phyloP scores from a whole-genome alignment of 37 sponge, comb jelly and placozoan species.

The Trichoplax adhaerens region DNA sequence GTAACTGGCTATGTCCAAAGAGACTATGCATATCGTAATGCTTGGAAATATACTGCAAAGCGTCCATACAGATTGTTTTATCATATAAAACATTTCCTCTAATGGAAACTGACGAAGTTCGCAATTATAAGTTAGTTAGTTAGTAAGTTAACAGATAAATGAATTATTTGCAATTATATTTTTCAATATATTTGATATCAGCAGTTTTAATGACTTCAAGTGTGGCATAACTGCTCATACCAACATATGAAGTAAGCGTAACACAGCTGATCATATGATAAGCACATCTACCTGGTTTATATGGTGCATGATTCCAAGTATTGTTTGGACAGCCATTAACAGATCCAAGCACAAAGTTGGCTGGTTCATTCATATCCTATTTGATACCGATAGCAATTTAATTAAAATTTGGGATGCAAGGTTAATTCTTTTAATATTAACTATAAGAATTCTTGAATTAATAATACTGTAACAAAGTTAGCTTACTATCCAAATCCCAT shows the following conservation, averaged over 20 bases:
- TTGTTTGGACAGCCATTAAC: constrained; percentile 14
- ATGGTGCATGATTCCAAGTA: constrained; percentile 5
- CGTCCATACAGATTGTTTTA: constrained; percentile 9
- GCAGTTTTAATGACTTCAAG: too few species aligned
- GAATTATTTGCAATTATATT: too few species aligned
- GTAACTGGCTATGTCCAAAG: background rate
- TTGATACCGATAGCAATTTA: background rate
- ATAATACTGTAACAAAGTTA: too few species aligned
- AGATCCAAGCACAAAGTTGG: constrained; percentile 53
- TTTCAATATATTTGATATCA: too few species aligned
- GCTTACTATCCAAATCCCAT: constrained; percentile 71
- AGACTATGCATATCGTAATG: constrained; percentile 5
- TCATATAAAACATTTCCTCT: background rate
- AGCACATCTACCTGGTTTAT: background rate
- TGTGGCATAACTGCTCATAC: too few species aligned
- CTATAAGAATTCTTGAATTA: background rate
- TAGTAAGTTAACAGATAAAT: too few species aligned
- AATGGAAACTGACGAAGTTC: too few species aligned
- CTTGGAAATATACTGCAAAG: background rate
- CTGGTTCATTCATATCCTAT: constrained; percentile 79
- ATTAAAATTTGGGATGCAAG: too few species aligned
- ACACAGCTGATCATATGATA: too few species aligned
- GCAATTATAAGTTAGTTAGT: too few species aligned
- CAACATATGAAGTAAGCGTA: too few species aligned
- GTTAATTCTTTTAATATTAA: background rate